Evolutionary conservation across 92 coral and sea anemone genomes (phyloP), one percentile per base, ranked within the genome.

Genomic region (Pocillopora grandis): DNA sequence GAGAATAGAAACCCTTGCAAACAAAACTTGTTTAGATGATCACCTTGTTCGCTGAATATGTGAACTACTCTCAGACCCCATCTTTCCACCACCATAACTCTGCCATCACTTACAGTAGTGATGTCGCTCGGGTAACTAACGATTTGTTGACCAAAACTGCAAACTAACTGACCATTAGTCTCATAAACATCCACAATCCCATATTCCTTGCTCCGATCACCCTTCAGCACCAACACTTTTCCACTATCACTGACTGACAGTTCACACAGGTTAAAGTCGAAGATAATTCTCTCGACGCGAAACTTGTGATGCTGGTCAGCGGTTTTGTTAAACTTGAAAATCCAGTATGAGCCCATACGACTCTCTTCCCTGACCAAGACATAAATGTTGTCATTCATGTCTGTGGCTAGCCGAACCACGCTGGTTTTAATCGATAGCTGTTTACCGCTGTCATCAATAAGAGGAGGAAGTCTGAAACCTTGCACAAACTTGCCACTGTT

Each of bases 401-500:
- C 14, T 59, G 62, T 0, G 62, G 31, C 21, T 11, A 13, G 17
- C 6, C 0, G n/a, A 18, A 55, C n/a, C 49, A 42, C 5, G 5
- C 49, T 0, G 49, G 1, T 0, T 3, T 5, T 7, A 14, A 1
- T 0, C 0, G 49, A 42, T 42, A 42, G 49, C 66, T 7, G 20
- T 56, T 27, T 27, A 27, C 27, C 27, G 0, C 0, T 27, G 27
- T 27, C 27, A 27, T 27, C 27, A 27, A 27, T 0, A 12, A 27
- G 42, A 66, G 31, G 9, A 5, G 23, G 84, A 20, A 37, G 66
- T 6, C 71, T 1, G 60, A 67, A 21, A 15, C 27, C 4, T 21
- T 23, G 7, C 33, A 66, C n/a, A 52, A 80, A 80, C 12, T 80
- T 58, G 48, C 84, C 84, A n/a, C 5, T 23, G 42, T 13, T 80